Percentiles rank a stretch among this genome's conserved stretches.
Evolutionary conservation across 2,113 vertebrate genomes (phyloP).

Genomic region (Vulpes ferrilata): DNA sequence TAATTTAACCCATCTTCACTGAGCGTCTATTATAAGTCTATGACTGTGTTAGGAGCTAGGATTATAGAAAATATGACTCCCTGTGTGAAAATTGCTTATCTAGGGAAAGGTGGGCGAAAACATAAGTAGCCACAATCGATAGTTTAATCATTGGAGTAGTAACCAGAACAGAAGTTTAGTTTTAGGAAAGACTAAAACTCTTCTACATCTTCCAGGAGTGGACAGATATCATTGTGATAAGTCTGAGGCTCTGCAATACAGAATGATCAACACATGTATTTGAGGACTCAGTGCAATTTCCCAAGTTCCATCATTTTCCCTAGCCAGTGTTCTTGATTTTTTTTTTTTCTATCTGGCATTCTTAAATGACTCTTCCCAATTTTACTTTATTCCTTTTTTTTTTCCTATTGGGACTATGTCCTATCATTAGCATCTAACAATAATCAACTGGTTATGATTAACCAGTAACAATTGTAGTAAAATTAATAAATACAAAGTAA

Average conservation of each 20-base stretch:
- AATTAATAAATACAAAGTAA: not conserved
- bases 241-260: not conserved
- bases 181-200: not conserved
- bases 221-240: not conserved
- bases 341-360: not conserved
- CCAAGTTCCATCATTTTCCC: not conserved
- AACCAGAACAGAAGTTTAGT: not conserved
- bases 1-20: not conserved
- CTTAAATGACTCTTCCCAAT: not conserved
- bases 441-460: not conserved
- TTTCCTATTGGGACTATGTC: not conserved
- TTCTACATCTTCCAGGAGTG: not conserved
- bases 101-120: not conserved
- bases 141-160: not conserved
- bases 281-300: not conserved
- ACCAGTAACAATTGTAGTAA: not conserved
- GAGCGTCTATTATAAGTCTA: not conserved
- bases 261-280: not conserved
- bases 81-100: not conserved
- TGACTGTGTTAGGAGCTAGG: not conserved
- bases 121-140: not conserved
- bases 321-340: not conserved
- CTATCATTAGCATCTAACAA: not conserved
- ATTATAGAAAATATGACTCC: not conserved
- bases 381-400: not conserved